Conservation (phyloP, 1,140 invertebrate genomes). For the Temnothorax curvispinosus region DNA sequence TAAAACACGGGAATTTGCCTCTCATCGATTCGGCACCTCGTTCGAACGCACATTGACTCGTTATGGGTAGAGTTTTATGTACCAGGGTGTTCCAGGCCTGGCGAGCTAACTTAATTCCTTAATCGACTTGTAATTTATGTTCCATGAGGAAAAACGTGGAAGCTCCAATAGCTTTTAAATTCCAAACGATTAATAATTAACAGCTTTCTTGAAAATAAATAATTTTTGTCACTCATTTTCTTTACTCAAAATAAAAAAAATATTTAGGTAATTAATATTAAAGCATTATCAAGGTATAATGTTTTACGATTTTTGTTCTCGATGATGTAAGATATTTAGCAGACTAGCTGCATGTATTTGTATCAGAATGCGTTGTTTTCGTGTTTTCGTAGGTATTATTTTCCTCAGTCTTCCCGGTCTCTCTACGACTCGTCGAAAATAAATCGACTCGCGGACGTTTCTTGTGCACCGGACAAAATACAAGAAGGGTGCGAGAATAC, state of each 20-base stretch:
- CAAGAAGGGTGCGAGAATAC: conserved; percentile 2
- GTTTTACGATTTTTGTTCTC: neutral
- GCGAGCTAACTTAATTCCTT: neutral
- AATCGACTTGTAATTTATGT: neutral
- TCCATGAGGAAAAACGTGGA: neutral
- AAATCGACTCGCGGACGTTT: conserved; percentile 47
- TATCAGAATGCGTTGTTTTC: neutral
- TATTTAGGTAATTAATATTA: too few species aligned
- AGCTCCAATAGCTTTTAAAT: neutral
- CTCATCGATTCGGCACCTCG: conserved; percentile 52
- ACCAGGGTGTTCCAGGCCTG: neutral
- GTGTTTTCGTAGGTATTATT: neutral
- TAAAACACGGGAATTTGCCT: conserved; percentile 57
- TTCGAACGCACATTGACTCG: conserved; percentile 39
- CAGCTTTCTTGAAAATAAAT: neutral
- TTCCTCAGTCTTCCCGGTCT: neutral
- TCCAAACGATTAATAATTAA: neutral
- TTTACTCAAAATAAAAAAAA: neutral
- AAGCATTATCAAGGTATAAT: too few species aligned
- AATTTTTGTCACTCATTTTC: neutral
- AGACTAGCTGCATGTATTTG: neutral
- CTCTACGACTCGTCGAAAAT: conserved; percentile 4
- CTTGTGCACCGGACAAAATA: conserved; percentile 19
- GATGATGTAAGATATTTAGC: neutral
- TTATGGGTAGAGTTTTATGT: conserved; percentile 34